A percentile compares a stretch with the other conserved stretches of the same genome.
These are phyloP conservation scores for Steatornis caripensis DNA, from an alignment of 2,113 vertebrate species.

Conservation along the genomic window DNA sequence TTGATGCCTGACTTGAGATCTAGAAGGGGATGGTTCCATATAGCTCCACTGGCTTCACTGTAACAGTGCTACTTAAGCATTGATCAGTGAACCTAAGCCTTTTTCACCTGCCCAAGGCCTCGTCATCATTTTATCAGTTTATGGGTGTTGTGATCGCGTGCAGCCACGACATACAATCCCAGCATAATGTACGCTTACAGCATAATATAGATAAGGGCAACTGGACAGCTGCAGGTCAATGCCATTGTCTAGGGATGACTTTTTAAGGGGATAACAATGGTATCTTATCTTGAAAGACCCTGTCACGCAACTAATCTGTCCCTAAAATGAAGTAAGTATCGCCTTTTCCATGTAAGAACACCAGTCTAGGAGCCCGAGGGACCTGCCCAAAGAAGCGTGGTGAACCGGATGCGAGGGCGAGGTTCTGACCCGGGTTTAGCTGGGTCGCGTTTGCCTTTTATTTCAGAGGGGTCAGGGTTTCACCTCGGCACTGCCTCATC, in stretches of 20 bases:
- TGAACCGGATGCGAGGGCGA: fast-evolving
- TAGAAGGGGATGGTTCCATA: not conserved
- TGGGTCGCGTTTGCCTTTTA: not conserved
- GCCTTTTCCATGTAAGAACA: not conserved
- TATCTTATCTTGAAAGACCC: not conserved
- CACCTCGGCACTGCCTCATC: not conserved
- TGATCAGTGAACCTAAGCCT: not conserved
- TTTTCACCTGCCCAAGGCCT: not conserved
- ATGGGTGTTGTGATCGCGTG: not conserved
- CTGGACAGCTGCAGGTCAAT: not conserved
- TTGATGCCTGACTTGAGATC: not conserved
- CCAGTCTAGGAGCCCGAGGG: not conserved
- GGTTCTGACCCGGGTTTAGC: not conserved
- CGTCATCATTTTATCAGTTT: not conserved
- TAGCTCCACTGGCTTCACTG: not conserved
- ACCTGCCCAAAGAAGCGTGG: not conserved
- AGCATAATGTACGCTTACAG: not conserved
- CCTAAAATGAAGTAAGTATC: not conserved
- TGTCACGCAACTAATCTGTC: not conserved
- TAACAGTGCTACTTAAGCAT: not conserved
- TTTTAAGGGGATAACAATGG: not conserved
- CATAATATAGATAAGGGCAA: not conserved
- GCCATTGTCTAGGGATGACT: fast-evolving
- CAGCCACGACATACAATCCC: not conserved
- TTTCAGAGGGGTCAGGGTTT: not conserved